Evolutionary conservation across 2,797 vertebrate species (phyloP).

Genomic region (Uromys caudimaculatus): DNA sequence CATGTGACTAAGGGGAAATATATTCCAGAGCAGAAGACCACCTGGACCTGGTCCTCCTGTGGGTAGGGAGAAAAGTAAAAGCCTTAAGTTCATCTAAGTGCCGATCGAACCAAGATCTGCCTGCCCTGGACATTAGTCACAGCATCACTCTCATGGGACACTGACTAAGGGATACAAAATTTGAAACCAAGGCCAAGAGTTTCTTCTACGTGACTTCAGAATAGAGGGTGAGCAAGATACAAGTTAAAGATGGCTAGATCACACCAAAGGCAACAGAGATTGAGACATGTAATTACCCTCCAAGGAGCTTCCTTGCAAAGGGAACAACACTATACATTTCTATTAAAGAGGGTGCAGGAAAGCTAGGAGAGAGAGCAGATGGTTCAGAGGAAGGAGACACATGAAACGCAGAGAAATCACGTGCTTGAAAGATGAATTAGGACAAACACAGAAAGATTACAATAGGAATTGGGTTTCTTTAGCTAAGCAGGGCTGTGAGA

Average conservation of each 20-base stretch:
- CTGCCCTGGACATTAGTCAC: not conserved
- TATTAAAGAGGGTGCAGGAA: not conserved
- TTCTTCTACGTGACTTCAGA: not conserved
- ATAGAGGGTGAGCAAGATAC: not conserved
- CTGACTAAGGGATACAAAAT: not conserved
- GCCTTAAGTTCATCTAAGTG: not conserved
- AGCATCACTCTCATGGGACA: not conserved
- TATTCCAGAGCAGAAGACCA: not conserved
- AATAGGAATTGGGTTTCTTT: not conserved
- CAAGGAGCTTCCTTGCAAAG: not conserved
- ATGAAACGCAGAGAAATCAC: not conserved
- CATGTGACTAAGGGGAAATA: not conserved
- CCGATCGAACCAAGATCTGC: not conserved
- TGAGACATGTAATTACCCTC: not conserved
- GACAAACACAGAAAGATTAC: not conserved
- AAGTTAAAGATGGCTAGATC: not conserved
- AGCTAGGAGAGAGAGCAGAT: not conserved
- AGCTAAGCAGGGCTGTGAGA: not conserved
- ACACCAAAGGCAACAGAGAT: not conserved
- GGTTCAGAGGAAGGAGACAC: not conserved
- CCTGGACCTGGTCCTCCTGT: not conserved
- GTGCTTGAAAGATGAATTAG: not conserved
- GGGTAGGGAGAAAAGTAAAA: not conserved
- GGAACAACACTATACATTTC: not conserved
- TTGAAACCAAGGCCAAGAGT: conserved; percentile 12